A percentile compares a stretch with the other conserved stretches of the same genome.
phyloP scores from a whole-genome alignment of 2,797 vertebrate genomes.

The Moxostoma hubbsi region DNA sequence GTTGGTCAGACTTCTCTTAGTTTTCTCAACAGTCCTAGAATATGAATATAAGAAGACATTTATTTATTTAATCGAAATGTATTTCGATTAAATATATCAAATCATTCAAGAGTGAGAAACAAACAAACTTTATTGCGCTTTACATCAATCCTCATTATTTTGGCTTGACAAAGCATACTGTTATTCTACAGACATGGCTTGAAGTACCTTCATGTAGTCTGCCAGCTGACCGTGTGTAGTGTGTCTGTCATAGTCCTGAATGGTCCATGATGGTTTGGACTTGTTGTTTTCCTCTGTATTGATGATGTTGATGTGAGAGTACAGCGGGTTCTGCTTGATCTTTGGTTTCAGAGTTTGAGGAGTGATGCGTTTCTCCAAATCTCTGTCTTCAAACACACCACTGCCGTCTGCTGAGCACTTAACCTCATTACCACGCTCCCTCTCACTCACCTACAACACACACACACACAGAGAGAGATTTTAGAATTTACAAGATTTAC shows the following conservation, averaged over 20 bases:
- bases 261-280: slow-evolving; percentile 88
- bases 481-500: too few relatives aligned
- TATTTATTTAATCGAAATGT: too few relatives aligned
- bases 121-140: too few relatives aligned
- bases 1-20: background rate
- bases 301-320: slow-evolving; percentile 66
- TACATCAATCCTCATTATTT: too few relatives aligned
- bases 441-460: slow-evolving; percentile 69
- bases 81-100: too few relatives aligned
- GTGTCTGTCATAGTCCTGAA: slow-evolving; percentile 80
- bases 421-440: slow-evolving; percentile 30
- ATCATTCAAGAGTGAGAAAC: too few relatives aligned
- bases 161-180: too few relatives aligned
- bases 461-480: slow-evolving; percentile 5
- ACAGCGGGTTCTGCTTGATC: slow-evolving; percentile 90
- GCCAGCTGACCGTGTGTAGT: background rate
- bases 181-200: too few relatives aligned
- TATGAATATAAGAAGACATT: too few relatives aligned
- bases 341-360: slow-evolving; percentile 82
- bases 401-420: slow-evolving; percentile 52
- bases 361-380: slow-evolving; percentile 84
- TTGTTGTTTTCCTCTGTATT: slow-evolving; percentile 73
- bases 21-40: too few relatives aligned
- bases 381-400: slow-evolving; percentile 74
- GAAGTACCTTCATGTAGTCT: slow-evolving; percentile 80